Base-by-base conservation (phyloP, 2,888 invertebrate genomes). In the Ellobium chinense region DNA sequence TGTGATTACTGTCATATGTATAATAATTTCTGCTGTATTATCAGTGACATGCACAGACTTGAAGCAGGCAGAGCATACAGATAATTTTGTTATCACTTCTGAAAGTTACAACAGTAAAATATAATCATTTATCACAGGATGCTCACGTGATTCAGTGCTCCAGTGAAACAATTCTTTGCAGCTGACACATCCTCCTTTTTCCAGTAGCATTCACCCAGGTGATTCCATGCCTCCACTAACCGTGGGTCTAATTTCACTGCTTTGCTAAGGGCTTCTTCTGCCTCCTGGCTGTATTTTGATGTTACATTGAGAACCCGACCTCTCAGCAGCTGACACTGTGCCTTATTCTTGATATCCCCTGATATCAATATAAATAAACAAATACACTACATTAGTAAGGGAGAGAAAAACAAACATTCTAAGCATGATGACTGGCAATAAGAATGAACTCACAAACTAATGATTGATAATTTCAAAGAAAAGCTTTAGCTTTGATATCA, bases 161-260 rank as follows among this genome's bases (percentile, higher is more conserved):
- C 96, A 88, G 95, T 95, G 92, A 97, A 97, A 92, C 97, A 97
- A 87, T 96, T 96, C 89, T 95, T 96, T 0, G 97, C 97, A 88
- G 96, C 96, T 84, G 95, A 94, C 7, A 96, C 94, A 90, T 97
- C 96, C 90, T 96, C 95, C 89, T 96, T 96, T 93, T 97, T 97
- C 96, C 97, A 97, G 91, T 96, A 97, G 90, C 96, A 96, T 92
- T 97, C 97, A 0, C 97, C 97, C 0, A 98, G 94, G 91, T 97
- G 96, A 90, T 97, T 97, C 97, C 97, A 97, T 0, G 97, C 97
- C 76, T 96, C 96, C 0, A 96, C 95, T 77, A 96, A 93, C 86
- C 95, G 95, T 0, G 97, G 97, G 90, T 97, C 96, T 60, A 97
- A 93, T 92, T 97, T 97, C 0, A 97, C 96, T 3, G 97, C 96